Percentiles rank a stretch among this genome's conserved stretches.
Evolutionary conservation across 2,888 invertebrate genomes (phyloP).

Genomic region (Idaea aversata): DNA sequence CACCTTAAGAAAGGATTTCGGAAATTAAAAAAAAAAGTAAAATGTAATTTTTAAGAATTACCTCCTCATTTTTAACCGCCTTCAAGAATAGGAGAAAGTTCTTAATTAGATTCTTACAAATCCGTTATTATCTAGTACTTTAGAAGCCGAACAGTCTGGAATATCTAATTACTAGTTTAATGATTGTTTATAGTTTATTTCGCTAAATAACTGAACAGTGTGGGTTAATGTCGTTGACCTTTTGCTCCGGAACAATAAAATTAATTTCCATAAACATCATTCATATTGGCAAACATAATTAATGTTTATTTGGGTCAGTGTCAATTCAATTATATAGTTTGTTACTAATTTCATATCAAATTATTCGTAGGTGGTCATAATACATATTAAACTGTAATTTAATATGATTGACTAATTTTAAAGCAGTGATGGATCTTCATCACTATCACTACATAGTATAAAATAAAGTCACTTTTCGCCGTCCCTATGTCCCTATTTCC

Average conservation of each 20-base stretch:
- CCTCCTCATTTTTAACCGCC: too few species aligned
- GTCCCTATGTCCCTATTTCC: too few species aligned
- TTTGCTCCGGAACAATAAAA: background rate
- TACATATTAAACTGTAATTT: background rate
- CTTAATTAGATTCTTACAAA: too few species aligned
- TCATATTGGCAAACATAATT: background rate
- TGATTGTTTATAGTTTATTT: background rate
- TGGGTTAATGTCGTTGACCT: background rate
- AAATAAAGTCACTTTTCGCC: too few species aligned
- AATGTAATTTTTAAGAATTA: too few species aligned
- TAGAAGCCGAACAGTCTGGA: background rate
- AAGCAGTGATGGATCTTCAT: too few species aligned
- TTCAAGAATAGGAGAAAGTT: too few species aligned
- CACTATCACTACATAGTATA: too few species aligned
- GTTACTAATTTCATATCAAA: background rate
- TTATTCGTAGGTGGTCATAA: background rate
- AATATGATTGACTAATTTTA: too few species aligned
- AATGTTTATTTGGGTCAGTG: conserved; percentile 1
- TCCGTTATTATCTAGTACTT: background rate
- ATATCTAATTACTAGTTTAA: background rate
- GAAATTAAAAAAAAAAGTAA: too few species aligned
- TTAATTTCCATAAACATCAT: background rate
- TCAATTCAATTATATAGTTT: background rate
- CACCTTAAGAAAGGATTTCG: too few species aligned
- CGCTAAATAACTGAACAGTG: background rate